Evolutionary conservation across 1,140 invertebrate genomes (phyloP).

Genomic region (Leucophenga varia): DNA sequence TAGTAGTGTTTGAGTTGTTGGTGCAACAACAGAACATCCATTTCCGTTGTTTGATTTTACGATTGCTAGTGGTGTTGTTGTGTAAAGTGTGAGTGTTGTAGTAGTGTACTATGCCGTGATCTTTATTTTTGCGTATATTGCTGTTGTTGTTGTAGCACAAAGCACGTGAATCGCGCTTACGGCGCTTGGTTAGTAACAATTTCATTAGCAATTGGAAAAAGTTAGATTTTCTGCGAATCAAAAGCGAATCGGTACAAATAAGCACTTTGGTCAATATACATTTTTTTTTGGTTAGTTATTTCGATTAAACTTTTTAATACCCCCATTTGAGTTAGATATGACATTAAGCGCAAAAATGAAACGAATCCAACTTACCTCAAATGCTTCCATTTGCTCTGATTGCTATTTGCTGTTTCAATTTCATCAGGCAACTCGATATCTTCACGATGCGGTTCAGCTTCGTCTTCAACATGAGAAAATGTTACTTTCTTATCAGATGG

Average conservation of each 20-base stretch:
- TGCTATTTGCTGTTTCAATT: slow-evolving; percentile 31
- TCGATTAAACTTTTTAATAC: too few species aligned
- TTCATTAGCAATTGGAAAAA: slow-evolving; percentile 42
- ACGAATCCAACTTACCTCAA: slow-evolving; percentile 46
- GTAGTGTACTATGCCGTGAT: slow-evolving; percentile 11
- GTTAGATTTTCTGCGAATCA: slow-evolving; percentile 47
- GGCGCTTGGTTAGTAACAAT: slow-evolving; percentile 49
- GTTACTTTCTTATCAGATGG: slow-evolving; percentile 54
- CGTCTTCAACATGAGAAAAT: slow-evolving; percentile 54
- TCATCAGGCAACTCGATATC: slow-evolving; percentile 48
- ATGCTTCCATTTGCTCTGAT: slow-evolving; percentile 26
- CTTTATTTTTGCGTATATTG: slow-evolving; percentile 12
- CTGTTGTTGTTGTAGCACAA: slow-evolving; percentile 6
- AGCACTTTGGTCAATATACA: too few species aligned
- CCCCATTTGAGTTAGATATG: too few species aligned
- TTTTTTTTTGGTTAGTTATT: too few species aligned
- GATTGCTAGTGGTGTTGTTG: slow-evolving; percentile 12
- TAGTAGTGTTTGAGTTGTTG: slow-evolving; percentile 22
- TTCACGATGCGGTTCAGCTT: slow-evolving; percentile 50
- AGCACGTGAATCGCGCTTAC: slow-evolving; percentile 17
- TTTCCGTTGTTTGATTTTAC: slow-evolving; percentile 2
- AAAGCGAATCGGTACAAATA: too few species aligned
- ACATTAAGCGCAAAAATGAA: too few species aligned
- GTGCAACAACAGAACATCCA: slow-evolving; percentile 41
- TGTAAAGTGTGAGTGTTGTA: not conserved